Evolutionary conservation across 2,113 vertebrate genomes (phyloP).

Genomic region (Sialia sialis): DNA sequence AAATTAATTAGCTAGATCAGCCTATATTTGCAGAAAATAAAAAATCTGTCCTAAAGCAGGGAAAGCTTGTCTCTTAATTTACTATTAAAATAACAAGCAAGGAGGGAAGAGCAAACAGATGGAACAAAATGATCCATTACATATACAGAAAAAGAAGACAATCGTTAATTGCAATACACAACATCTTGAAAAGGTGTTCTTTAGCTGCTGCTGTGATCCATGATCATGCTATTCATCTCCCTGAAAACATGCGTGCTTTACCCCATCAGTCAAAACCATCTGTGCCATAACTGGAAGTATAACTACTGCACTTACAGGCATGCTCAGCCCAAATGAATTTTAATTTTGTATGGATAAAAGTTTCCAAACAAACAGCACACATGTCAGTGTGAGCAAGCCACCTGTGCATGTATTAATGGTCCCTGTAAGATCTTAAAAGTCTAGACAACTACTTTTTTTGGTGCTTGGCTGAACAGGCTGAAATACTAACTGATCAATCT

Average conservation of each 20-base stretch:
- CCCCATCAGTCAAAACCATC: background rate
- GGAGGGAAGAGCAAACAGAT: background rate
- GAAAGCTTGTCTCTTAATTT: background rate
- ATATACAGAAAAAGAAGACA: background rate
- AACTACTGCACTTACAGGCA: background rate
- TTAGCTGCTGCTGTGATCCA: background rate
- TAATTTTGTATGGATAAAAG: background rate
- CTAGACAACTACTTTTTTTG: background rate
- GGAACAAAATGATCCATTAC: background rate
- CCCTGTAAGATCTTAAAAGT: background rate
- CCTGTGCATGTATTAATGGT: background rate
- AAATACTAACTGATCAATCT: background rate
- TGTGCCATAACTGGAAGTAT: background rate
- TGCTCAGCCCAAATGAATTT: background rate
- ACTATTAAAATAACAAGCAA: background rate
- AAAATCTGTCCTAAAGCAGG: background rate
- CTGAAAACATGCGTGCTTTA: accelerated
- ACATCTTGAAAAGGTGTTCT: background rate
- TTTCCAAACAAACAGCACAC: background rate
- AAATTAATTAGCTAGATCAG: background rate
- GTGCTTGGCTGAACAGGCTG: background rate
- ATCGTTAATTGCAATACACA: background rate
- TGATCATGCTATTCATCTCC: background rate
- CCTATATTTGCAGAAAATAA: background rate
- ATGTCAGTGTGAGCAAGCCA: background rate